Percentiles rank a stretch among this genome's conserved stretches.
Conservation (phyloP, 2,797 vertebrate species). For the Myioborus miniatus region DNA sequence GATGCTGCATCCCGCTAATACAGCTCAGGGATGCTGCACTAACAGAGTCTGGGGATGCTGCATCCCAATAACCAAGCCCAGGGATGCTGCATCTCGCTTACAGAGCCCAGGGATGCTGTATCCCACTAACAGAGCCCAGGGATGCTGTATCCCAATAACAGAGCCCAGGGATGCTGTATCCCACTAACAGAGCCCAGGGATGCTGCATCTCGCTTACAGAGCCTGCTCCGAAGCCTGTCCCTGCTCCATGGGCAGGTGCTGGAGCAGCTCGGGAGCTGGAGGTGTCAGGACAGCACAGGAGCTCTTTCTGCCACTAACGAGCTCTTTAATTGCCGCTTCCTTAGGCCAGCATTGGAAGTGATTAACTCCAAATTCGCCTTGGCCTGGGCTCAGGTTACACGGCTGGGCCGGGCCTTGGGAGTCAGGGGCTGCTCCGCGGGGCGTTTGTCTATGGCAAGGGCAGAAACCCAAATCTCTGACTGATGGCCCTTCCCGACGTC, state of each 20-base stretch:
- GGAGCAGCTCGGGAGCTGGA: background rate
- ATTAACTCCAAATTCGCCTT: background rate
- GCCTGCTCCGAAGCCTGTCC: rapidly evolving
- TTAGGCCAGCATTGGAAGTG: background rate
- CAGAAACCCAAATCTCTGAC: background rate
- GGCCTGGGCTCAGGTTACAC: background rate
- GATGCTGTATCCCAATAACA: background rate
- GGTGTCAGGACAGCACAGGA: background rate
- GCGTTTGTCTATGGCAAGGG: background rate
- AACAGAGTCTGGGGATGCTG: no score
- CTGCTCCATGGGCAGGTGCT: background rate
- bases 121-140: no score
- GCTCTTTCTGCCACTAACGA: background rate
- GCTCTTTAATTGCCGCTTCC: background rate
- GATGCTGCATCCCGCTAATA: rapidly evolving
- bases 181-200: rapidly evolving
- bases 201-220: rapidly evolving
- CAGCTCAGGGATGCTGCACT: no score
- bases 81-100: no score
- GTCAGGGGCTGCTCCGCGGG: background rate
- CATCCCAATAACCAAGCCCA: no score
- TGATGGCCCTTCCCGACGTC: background rate
- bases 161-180: no score
- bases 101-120: no score
- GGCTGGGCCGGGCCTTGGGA: background rate